A percentile compares a stretch with the other conserved stretches of the same genome.
These are phyloP conservation scores for Euclidia mi DNA, from an alignment of 2,888 invertebrate species.

Conservation along the genomic window DNA sequence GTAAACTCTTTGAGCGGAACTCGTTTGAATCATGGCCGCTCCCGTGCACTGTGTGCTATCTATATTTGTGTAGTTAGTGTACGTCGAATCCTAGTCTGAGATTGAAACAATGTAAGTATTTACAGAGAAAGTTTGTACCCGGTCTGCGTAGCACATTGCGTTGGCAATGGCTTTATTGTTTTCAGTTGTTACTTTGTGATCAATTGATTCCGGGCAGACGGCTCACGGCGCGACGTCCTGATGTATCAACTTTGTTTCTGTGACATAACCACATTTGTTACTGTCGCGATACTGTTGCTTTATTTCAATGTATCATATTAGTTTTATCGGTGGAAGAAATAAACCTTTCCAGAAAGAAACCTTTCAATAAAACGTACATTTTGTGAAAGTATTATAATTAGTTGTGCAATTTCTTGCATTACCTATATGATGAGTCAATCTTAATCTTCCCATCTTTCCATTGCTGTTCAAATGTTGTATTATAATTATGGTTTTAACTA, in stretches of 20 bases:
- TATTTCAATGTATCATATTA: conserved; percentile 14
- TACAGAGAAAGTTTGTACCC: conserved; percentile 38
- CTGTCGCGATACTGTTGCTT: conserved; percentile 18
- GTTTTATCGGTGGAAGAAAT: too few relatives aligned
- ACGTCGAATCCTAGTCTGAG: conserved; percentile 16
- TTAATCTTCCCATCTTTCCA: too few relatives aligned
- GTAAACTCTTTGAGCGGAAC: conserved; percentile 11
- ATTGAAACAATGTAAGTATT: conserved; percentile 45
- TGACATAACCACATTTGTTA: conserved; percentile 26
- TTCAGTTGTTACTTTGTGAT: conserved; percentile 63
- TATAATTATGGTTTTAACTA: too few relatives aligned
- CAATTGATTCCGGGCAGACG: conserved; percentile 56
- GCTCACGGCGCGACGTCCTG: conserved; percentile 41
- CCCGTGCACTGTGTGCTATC: conserved; percentile 5
- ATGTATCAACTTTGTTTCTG: conserved; percentile 40
- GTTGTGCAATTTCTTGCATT: too few relatives aligned
- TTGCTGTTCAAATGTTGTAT: too few relatives aligned
- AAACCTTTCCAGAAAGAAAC: too few relatives aligned
- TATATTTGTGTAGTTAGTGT: conserved; percentile 17
- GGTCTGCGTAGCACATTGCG: conserved; percentile 30
- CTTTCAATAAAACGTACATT: too few relatives aligned
- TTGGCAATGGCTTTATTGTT: conserved; percentile 53
- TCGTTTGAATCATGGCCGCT: conserved; percentile 14
- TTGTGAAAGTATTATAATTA: too few relatives aligned
- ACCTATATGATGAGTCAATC: too few relatives aligned